Conservation (phyloP, 2,888 invertebrate genomes). For the Brachylomia viminalis region DNA sequence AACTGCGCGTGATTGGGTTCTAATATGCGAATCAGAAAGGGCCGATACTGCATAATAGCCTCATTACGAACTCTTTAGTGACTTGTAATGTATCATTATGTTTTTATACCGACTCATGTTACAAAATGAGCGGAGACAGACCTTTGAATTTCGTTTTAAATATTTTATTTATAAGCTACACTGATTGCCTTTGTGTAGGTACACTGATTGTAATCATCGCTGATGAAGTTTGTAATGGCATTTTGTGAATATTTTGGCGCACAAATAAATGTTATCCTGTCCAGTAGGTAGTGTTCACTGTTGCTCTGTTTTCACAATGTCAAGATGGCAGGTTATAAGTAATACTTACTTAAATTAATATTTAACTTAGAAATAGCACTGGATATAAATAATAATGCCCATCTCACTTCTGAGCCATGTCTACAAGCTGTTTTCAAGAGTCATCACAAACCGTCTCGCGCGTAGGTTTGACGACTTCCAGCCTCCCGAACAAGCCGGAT, state of each 20-base stretch:
- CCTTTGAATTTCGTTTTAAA: neutral
- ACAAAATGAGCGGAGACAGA: slow-evolving; percentile 16
- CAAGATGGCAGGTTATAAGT: too few relatives aligned
- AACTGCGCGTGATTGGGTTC: slow-evolving; percentile 58
- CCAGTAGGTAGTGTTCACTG: too few relatives aligned
- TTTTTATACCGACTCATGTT: slow-evolving; percentile 39
- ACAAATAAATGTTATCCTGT: neutral
- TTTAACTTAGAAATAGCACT: neutral
- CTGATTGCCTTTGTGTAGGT: slow-evolving; percentile 4
- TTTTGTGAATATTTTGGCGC: too few relatives aligned
- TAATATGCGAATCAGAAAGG: slow-evolving; percentile 61
- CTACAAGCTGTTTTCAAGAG: too few relatives aligned
- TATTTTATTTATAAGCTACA: neutral
- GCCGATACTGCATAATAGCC: slow-evolving; percentile 47
- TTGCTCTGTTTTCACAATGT: neutral
- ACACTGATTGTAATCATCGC: slow-evolving; percentile 2
- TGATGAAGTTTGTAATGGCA: too few relatives aligned
- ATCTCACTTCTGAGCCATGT: too few relatives aligned
- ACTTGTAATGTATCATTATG: slow-evolving; percentile 44
- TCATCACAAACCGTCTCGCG: too few relatives aligned
- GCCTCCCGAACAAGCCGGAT: too few relatives aligned
- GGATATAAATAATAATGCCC: too few relatives aligned
- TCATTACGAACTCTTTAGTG: slow-evolving; percentile 52
- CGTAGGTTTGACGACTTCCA: too few relatives aligned
- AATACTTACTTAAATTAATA: neutral